Evolutionary conservation across 2,797 vertebrate species (phyloP).

Genomic region (Gadopsis marmoratus): DNA sequence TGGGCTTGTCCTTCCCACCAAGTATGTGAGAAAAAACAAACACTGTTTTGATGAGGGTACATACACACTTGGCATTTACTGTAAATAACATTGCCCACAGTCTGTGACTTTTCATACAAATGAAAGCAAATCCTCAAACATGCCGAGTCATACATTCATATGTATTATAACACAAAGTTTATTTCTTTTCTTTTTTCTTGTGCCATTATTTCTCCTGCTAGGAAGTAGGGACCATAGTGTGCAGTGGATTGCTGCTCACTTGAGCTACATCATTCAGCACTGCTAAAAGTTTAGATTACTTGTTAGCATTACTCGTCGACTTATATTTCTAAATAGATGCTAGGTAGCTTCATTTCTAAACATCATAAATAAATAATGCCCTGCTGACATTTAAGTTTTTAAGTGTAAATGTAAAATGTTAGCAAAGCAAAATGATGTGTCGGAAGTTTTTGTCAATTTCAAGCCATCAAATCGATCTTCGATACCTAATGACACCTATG

Average conservation of each 20-base stretch:
- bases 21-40: slow-evolving; percentile 25
- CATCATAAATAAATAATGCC: background rate
- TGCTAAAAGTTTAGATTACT: background rate
- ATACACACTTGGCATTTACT: background rate
- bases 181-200: too few species aligned
- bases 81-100: background rate
- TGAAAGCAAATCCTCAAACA: background rate
- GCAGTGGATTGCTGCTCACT: background rate
- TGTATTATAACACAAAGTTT: background rate
- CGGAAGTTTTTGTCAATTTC: background rate
- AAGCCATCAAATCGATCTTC: background rate
- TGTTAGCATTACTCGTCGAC: background rate
- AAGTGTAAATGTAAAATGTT: background rate
- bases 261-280: background rate
- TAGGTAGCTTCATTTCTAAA: background rate
- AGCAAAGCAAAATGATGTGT: background rate
- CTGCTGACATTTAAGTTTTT: background rate
- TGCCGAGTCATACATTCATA: background rate
- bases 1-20: slow-evolving; percentile 7
- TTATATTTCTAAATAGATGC: background rate
- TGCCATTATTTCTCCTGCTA: too few species aligned
- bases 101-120: background rate
- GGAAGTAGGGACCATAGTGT: background rate
- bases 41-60: background rate
- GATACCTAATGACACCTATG: background rate